Evolutionary conservation across 1,140 invertebrate species (phyloP).

Genomic region (Sinella curviseta): DNA sequence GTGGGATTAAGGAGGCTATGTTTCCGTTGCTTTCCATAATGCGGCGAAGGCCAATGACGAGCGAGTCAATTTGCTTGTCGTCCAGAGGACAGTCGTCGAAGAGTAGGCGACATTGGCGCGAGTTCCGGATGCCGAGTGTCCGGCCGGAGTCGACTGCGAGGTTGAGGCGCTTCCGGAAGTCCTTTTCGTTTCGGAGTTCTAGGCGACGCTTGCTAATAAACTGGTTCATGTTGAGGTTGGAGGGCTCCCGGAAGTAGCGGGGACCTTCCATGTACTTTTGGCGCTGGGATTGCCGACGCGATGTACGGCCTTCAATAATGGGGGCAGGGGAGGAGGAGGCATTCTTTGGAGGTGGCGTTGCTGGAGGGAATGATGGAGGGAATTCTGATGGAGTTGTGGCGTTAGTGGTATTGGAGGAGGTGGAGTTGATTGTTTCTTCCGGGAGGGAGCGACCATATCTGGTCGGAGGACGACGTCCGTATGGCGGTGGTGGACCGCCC

Average conservation of each 20-base stretch:
- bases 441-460: neutral
- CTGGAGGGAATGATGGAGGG: neutral
- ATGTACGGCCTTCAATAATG: neutral
- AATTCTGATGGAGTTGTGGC: neutral
- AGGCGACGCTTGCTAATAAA: neutral
- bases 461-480: no score
- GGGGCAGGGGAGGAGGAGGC: neutral
- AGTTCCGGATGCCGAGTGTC: neutral
- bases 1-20: neutral
- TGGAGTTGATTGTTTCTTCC: no score
- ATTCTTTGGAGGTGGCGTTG: neutral
- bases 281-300: neutral
- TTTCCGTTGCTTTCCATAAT: constrained; percentile 2
- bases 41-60: neutral
- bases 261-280: neutral
- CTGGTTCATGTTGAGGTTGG: neutral
- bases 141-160: neutral
- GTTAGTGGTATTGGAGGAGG: no score
- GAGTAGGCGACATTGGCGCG: constrained; percentile 6
- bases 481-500: neutral
- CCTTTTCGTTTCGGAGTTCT: constrained; percentile 5
- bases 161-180: neutral
- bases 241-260: neutral
- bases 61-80: constrained; percentile 16
- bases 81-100: constrained; percentile 18